Evolutionary conservation across 2,113 vertebrate species (phyloP).

Genomic region (Acanthochromis polyacanthus): DNA sequence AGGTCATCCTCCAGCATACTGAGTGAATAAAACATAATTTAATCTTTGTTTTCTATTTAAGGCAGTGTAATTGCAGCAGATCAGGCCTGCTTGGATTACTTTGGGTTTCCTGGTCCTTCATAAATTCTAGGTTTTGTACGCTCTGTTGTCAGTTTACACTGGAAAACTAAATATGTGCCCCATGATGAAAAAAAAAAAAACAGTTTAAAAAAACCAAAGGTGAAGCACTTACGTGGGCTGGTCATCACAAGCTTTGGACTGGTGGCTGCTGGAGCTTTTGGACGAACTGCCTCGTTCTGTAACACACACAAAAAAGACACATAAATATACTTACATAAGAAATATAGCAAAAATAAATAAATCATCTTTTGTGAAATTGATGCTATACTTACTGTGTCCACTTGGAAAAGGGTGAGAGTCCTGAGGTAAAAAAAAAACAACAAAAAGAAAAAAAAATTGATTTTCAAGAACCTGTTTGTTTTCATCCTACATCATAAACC

Average conservation of each 20-base stretch:
- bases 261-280: slow-evolving; percentile 93
- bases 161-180: neutral
- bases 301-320: slow-evolving; percentile 21
- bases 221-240: slow-evolving; percentile 78
- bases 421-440: slow-evolving; percentile 62
- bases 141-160: neutral
- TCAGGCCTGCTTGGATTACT: neutral
- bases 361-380: neutral
- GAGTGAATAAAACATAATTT: slow-evolving; percentile 28
- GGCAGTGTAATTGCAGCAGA: no score
- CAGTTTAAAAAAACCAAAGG: neutral
- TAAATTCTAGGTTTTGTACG: neutral
- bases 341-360: neutral
- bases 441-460: neutral
- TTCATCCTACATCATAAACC: neutral
- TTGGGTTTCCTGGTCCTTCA: neutral
- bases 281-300: slow-evolving; percentile 92
- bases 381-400: slow-evolving; percentile 91
- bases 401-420: slow-evolving; percentile 92
- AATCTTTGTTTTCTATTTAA: neutral
- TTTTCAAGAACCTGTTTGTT: neutral
- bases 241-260: slow-evolving; percentile 89
- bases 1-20: slow-evolving; percentile 97
- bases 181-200: neutral
- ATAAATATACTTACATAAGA: neutral